Conservation (phyloP, 2,888 invertebrate species). For the Cerceris ruficornis region DNA sequence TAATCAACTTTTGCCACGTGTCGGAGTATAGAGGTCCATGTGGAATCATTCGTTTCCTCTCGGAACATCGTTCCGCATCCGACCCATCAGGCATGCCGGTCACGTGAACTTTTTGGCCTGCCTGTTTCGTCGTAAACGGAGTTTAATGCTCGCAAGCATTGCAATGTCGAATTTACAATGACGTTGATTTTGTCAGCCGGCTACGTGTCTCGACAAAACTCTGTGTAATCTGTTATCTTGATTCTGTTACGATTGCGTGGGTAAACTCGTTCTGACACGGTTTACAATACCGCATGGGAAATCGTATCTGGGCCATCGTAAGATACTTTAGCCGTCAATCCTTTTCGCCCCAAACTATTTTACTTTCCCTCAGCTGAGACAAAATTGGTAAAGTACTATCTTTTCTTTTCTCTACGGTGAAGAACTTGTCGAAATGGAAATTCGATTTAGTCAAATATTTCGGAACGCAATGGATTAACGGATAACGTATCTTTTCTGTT, state of each 20-base stretch:
- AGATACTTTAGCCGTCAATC: too few species aligned
- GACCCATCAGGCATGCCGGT: conserved; percentile 38
- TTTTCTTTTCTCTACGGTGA: too few species aligned
- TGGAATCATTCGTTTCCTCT: conserved; percentile 35
- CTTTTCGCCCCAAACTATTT: too few species aligned
- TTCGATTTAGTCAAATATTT: too few species aligned
- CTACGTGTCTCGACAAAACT: neutral
- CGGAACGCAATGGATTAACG: too few species aligned
- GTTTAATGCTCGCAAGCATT: conserved; percentile 52
- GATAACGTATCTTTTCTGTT: too few species aligned
- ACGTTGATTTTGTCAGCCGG: neutral
- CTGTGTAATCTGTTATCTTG: neutral
- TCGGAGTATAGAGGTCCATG: conserved; percentile 26
- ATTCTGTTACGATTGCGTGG: neutral
- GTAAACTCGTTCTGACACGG: neutral
- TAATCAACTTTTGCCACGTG: conserved; percentile 44
- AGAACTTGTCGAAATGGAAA: too few species aligned
- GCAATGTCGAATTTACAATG: conserved; percentile 6
- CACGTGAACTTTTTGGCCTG: conserved; percentile 62
- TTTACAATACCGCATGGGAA: neutral
- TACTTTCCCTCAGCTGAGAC: too few species aligned
- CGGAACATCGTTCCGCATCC: conserved; percentile 24
- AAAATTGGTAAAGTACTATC: too few species aligned
- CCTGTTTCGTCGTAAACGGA: conserved; percentile 64
- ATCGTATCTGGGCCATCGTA: too few species aligned